Percentiles rank a stretch among this genome's conserved stretches.
phyloP scores from a whole-genome alignment of 64 coral and sea anemone genomes.

The Stichodactyla helianthus region DNA sequence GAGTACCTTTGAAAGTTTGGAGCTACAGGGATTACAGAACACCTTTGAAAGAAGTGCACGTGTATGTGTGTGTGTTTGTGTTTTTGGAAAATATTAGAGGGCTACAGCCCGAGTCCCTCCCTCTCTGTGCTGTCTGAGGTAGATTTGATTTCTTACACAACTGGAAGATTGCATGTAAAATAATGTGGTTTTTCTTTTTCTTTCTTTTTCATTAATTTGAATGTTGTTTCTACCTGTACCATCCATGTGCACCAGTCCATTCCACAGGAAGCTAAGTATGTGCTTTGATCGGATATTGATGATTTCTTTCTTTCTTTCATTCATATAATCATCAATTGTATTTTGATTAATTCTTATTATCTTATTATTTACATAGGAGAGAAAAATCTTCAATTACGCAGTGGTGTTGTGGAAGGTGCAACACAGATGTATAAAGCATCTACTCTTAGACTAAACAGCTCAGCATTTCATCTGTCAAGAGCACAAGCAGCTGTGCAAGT shows the following conservation, averaged over 20 bases:
- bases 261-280: conserved; percentile 85
- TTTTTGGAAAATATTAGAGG: no score
- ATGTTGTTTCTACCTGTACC: background rate
- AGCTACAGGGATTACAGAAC: no score
- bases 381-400: conserved; percentile 81
- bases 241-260: conserved; percentile 32
- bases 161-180: background rate
- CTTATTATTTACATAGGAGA: conserved; percentile 42
- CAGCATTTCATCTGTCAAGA: conserved; percentile 61
- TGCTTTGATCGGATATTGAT: background rate
- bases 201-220: conserved; percentile 18
- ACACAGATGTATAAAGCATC: conserved; percentile 66
- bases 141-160: no score
- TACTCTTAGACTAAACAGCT: conserved; percentile 62
- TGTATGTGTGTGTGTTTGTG: no score
- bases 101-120: no score
- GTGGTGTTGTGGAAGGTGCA: conserved; percentile 75
- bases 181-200: background rate
- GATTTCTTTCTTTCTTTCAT: no score
- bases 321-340: no score
- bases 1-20: no score
- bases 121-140: no score
- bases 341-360: background rate
- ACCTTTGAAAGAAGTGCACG: no score
- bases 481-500: conserved; percentile 80